Base-by-base conservation (phyloP, 2,888 invertebrate genomes). In the Eutolmus rufibarbis region DNA sequence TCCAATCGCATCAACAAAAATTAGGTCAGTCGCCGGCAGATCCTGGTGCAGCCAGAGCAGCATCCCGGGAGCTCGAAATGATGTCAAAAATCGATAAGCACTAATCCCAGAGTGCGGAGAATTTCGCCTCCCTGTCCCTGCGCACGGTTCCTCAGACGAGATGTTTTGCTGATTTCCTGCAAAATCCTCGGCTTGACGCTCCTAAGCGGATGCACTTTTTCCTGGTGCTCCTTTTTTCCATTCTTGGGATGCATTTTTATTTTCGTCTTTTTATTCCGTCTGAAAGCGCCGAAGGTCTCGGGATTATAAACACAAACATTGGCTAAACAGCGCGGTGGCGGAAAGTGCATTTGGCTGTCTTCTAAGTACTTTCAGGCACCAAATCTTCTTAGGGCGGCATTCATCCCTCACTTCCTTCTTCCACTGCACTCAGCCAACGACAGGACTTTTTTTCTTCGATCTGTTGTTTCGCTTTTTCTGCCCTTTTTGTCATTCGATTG, bases 351-450 rank as follows among this genome's bases (percentile, higher is more conserved):
- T 85, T 85, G 31, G 85, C 43, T 74, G 85, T 85, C 85, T 85
- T 85, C 74, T 85, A 74, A 74, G 85, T 74, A 85, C 85, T 85
- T 85, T 74, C 74, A 74, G 85, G 85, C 23, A 43, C 85, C 8
- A 86, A 86, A 86, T 86, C 86, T 77, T 40, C 86, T 86, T 86
- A 78, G 78, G 57, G 74, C 74, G 46, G 43, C 34, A 74, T 85
- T 78, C 86, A 86, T 86, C 86, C 78, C 43, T 86, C 86, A 78
- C 86, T 86, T 86, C 86, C 86, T 86, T 85, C 85, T 85, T 85
- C 74, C 74, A 85, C 43, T 31, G 51, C 23, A 51, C 51, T 28
- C 16, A n/a, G 43, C 23, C 1, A 19, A 23, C 12, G 23, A 66
- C 66, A 28, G 23, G 28, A 28, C 2, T 66, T 46, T 76, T 51